These are phyloP conservation scores for Chrysolina oricalcia DNA, from an alignment of 2,888 invertebrate genomes.

Conservation along the genomic window DNA sequence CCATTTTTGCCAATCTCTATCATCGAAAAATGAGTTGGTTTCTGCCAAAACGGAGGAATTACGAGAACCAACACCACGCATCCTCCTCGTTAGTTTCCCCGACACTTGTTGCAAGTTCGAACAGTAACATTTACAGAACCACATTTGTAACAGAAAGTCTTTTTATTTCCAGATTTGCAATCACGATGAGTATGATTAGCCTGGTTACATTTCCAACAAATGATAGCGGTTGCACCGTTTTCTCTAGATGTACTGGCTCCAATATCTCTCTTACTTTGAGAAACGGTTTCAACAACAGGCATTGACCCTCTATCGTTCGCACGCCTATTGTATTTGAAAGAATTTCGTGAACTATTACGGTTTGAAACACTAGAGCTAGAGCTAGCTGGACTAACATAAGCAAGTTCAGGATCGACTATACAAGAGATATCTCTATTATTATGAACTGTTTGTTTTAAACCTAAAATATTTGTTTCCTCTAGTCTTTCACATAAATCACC, in stretches of 20 bases:
- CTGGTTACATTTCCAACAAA: slow-evolving; percentile 28
- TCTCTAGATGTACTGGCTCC: neutral
- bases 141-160: slow-evolving; percentile 29
- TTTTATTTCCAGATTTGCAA: neutral
- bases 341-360: neutral
- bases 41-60: neutral
- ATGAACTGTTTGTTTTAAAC: neutral
- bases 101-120: neutral
- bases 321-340: neutral
- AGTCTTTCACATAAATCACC: neutral
- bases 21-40: neutral
- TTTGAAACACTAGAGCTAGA: neutral
- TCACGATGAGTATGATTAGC: neutral
- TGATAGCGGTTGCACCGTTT: neutral
- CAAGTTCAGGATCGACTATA: neutral
- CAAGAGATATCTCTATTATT: neutral
- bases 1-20: neutral
- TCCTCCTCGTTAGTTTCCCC: slow-evolving; percentile 14
- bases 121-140: neutral
- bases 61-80: neutral
- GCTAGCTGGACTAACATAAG: neutral
- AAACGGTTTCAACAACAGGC: neutral
- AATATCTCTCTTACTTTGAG: no score
- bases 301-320: neutral
- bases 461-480: neutral